phyloP scores from a whole-genome alignment of 2,113 vertebrate species.

The Syrmaticus mikado region DNA sequence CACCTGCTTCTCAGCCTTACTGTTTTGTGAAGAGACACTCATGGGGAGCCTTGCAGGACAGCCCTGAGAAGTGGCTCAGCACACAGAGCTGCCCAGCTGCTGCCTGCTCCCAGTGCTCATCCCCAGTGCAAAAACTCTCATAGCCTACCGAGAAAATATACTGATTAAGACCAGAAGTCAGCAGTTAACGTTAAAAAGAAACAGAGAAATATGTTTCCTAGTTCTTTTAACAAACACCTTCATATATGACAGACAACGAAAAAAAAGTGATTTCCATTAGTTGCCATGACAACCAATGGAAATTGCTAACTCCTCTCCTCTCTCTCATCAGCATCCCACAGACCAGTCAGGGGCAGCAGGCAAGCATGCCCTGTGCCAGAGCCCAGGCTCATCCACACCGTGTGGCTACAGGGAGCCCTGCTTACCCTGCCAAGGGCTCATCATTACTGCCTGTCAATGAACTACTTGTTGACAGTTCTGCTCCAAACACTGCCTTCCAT shows the following conservation, averaged over 20 bases:
- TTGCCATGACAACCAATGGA: slow-evolving; percentile 54
- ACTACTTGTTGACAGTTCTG: background rate
- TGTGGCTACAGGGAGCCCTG: background rate
- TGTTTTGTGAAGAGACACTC: background rate
- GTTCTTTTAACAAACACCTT: slow-evolving; percentile 31
- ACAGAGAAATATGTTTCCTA: background rate
- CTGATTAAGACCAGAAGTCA: background rate
- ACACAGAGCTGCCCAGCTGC: background rate
- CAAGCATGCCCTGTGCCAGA: background rate
- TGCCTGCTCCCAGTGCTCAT: background rate
- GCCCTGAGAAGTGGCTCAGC: background rate
- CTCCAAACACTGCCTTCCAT: background rate
- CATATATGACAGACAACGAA: background rate
- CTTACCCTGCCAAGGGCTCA: background rate
- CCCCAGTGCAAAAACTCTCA: background rate
- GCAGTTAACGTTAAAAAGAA: background rate
- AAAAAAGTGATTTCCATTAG: slow-evolving; percentile 36
- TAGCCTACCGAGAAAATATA: background rate
- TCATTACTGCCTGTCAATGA: background rate
- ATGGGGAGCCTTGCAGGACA: background rate
- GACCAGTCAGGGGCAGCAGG: slow-evolving; percentile 6
- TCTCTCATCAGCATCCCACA: slow-evolving; percentile 16
- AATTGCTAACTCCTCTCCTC: background rate
- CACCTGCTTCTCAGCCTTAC: background rate
- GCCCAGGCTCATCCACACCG: background rate